Conservation (phyloP, 2,797 vertebrate species). For the Leptoclinus maculatus region DNA sequence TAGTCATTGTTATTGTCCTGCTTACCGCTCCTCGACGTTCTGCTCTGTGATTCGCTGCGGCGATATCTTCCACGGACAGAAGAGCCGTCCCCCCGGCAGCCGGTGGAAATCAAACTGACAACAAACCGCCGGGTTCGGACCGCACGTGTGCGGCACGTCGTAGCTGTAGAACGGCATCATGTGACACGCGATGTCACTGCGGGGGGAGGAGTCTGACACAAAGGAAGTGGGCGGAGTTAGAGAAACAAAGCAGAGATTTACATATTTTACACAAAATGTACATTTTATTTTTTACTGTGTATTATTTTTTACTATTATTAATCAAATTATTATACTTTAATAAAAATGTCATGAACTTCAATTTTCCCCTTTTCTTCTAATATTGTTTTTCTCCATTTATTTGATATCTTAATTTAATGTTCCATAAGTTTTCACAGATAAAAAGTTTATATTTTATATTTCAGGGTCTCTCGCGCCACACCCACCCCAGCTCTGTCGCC, state of each 20-base stretch:
- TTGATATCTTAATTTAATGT: not conserved
- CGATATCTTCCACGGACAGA: constrained; percentile 91
- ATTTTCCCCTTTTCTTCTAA: not conserved
- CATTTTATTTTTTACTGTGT: not conserved
- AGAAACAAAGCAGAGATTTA: not conserved
- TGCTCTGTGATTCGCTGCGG: constrained; percentile 89
- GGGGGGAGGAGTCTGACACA: constrained; percentile 86
- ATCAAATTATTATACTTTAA: not conserved
- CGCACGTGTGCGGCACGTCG: constrained; percentile 94
- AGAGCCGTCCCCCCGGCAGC: constrained; percentile 88
- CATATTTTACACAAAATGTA: not conserved
- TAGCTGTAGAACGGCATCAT: constrained; percentile 99
- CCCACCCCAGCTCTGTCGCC: constrained; percentile 96
- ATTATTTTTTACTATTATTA: not conserved
- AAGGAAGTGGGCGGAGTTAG: constrained; percentile 31
- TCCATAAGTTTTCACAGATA: not conserved
- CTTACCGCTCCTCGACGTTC: constrained; percentile 81
- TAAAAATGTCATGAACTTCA: not conserved
- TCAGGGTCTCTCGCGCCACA: not conserved
- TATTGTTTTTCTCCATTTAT: no score
- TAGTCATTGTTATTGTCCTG: not conserved
- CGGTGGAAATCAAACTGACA: constrained; percentile 97
- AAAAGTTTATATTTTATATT: not conserved
- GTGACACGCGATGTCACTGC: constrained; percentile 93
- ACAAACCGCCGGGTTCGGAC: constrained; percentile 93